Evolutionary conservation across 2,888 invertebrate genomes (phyloP).

Genomic region (Drosophila prolongata): DNA sequence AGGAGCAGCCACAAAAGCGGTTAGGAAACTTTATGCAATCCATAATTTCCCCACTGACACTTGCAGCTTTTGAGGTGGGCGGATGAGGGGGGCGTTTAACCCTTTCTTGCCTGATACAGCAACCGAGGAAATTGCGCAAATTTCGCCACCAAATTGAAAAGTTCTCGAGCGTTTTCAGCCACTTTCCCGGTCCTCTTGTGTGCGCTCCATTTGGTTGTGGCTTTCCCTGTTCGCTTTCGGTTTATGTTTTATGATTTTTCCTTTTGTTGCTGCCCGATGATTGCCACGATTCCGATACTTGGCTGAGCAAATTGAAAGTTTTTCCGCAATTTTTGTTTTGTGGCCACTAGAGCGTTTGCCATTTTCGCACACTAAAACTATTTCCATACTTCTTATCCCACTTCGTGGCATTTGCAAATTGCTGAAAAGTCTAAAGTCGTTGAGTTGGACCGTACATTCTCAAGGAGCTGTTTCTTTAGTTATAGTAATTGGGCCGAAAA

Average conservation of each 20-base stretch:
- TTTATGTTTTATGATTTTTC: conserved; percentile 57
- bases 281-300: conserved; percentile 65
- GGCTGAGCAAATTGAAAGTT: conserved; percentile 68
- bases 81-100: not conserved
- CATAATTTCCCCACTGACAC: conserved; percentile 63
- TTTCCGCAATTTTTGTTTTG: conserved; percentile 53
- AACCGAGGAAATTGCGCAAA: conserved; percentile 62
- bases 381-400: conserved; percentile 44
- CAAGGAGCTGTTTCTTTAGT: conserved; percentile 31
- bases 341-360: conserved; percentile 45
- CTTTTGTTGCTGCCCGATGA: conserved; percentile 45
- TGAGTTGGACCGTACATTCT: conserved; percentile 53
- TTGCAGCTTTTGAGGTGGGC: conserved; percentile 28
- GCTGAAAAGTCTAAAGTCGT: conserved; percentile 62
- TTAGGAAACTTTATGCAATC: conserved; percentile 57
- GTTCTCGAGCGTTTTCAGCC: conserved; percentile 48
- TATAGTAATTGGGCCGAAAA: conserved; percentile 48
- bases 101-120: conserved; percentile 16
- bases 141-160: conserved; percentile 71
- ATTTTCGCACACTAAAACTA: conserved; percentile 55
- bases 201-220: conserved; percentile 32
- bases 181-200: conserved; percentile 23
- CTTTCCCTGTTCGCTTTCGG: conserved; percentile 49
- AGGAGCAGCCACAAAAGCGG: conserved; percentile 25
- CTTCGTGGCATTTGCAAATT: conserved; percentile 47